Conservation (phyloP, 1,140 invertebrate species). For the Bursaphelenchus mucronatus region DNA sequence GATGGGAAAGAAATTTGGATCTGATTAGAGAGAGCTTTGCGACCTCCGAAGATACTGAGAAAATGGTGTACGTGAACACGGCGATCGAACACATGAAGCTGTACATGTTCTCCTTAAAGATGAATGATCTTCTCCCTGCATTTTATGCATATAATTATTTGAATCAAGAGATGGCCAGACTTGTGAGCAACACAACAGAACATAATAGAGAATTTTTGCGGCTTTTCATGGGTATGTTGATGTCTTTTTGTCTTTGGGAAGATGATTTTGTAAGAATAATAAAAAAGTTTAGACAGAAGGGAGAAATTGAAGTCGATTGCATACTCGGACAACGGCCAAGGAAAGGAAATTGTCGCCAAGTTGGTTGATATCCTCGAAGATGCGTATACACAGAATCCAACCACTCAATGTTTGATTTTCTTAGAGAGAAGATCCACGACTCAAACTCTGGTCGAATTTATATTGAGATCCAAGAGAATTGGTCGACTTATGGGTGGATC, state of each 20-base stretch:
- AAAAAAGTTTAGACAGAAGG: background rate
- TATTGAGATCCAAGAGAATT: constrained; percentile 17
- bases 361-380: constrained; percentile 25
- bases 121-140: constrained; percentile 36
- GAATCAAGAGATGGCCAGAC: constrained; percentile 29
- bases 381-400: constrained; percentile 36
- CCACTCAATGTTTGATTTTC: constrained; percentile 45
- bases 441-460: constrained; percentile 29
- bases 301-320: background rate
- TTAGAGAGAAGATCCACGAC: constrained; percentile 33
- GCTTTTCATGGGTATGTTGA: background rate
- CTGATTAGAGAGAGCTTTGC: too few species aligned
- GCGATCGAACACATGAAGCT: constrained; percentile 10
- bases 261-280: background rate
- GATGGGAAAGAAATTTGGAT: too few species aligned
- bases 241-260: background rate
- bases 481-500: background rate
- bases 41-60: too few species aligned
- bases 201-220: too few species aligned
- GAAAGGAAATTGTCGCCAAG: constrained; percentile 21
- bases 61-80: too few species aligned
- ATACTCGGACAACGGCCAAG: background rate
- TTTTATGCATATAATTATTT: constrained; percentile 33
- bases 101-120: constrained; percentile 37
- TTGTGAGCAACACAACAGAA: too few species aligned